Conservation (phyloP, 2,888 invertebrate species). For the Drosophila pegasa region DNA sequence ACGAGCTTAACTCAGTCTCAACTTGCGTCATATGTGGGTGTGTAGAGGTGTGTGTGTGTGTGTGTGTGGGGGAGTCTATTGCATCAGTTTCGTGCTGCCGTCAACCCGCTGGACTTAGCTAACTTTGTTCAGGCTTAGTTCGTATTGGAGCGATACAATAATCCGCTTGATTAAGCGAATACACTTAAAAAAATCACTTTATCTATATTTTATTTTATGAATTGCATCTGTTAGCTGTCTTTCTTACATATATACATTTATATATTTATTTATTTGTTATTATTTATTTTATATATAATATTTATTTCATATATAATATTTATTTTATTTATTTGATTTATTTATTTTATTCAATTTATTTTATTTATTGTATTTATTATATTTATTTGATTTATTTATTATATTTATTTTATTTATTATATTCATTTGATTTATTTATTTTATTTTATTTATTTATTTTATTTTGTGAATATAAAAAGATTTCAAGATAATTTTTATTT, state of each 20-base stretch:
- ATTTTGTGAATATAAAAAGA: background rate
- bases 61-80: background rate
- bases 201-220: background rate
- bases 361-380: too few species aligned
- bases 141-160: background rate
- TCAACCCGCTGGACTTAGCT: background rate
- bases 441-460: too few species aligned
- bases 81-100: too few species aligned
- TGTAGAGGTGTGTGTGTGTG: background rate
- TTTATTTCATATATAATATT: too few species aligned
- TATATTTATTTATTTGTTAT: too few species aligned
- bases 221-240: background rate
- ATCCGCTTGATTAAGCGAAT: background rate
- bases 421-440: too few species aligned
- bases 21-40: constrained; percentile 20
- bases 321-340: background rate
- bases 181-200: background rate
- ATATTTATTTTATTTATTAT: background rate
- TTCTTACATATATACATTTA: background rate
- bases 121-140: background rate
- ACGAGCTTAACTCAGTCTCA: constrained; percentile 47
- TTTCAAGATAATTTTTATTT: background rate
- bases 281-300: background rate
- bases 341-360: too few species aligned
- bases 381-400: too few species aligned